Conservation (phyloP, 2,888 invertebrate species). For the Eupsilia transversa region DNA sequence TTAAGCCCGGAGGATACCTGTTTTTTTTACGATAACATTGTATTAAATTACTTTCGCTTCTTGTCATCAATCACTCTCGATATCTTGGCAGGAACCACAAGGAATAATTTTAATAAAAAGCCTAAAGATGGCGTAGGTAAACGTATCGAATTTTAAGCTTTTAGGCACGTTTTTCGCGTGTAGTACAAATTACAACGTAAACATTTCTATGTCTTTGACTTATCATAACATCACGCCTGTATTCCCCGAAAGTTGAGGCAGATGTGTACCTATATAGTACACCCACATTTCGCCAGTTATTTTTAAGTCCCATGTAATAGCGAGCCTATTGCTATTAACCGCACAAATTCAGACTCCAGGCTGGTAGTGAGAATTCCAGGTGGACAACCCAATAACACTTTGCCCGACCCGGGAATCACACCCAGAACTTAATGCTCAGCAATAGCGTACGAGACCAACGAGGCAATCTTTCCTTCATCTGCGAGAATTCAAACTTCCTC, state of each 20-base stretch:
- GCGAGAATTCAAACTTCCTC: not conserved
- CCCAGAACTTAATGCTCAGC: no score
- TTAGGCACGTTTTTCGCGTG: slow-evolving; percentile 15
- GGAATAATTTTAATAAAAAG: slow-evolving; percentile 42
- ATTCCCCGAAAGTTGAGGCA: no score
- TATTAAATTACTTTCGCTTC: slow-evolving; percentile 55
- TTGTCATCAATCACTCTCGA: slow-evolving; percentile 65
- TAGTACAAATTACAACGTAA: slow-evolving; percentile 23
- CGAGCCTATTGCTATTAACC: no score
- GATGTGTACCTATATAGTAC: no score
- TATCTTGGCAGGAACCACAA: slow-evolving; percentile 50
- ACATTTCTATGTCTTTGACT: not conserved
- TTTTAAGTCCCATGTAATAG: not conserved
- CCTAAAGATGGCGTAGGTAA: slow-evolving; percentile 11
- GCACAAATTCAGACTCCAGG: no score
- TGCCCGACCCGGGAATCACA: no score
- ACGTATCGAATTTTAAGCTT: slow-evolving; percentile 31
- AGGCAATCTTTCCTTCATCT: not conserved
- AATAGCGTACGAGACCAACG: no score
- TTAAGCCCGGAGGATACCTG: slow-evolving; percentile 41
- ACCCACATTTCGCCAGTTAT: not conserved
- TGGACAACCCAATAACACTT: no score
- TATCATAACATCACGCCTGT: no score
- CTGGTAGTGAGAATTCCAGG: no score
- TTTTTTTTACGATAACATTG: slow-evolving; percentile 51